Evolutionary conservation across 2,888 invertebrate species (phyloP).

Genomic region (Meloe dianella): DNA sequence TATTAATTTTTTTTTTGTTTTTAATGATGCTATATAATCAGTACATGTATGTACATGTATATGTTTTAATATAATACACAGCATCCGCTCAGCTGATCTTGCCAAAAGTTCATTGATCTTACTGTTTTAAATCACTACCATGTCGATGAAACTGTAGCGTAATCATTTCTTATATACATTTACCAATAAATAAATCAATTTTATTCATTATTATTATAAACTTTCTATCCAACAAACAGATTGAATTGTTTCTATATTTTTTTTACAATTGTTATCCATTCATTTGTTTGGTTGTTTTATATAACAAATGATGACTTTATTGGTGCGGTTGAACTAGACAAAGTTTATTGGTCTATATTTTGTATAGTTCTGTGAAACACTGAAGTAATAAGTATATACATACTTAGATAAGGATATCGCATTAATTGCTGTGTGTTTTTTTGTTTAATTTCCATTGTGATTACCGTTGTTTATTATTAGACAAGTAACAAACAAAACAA

Average conservation of each 20-base stretch:
- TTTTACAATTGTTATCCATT: no score
- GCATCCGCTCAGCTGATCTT: slow-evolving; percentile 9
- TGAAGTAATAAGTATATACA: neutral
- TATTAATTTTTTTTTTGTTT: neutral
- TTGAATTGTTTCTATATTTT: no score
- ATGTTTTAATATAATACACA: neutral
- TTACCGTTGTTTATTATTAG: no score
- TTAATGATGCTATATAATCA: neutral
- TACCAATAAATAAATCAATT: no score
- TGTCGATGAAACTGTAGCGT: neutral
- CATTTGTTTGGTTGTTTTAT: no score
- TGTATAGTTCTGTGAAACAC: neutral
- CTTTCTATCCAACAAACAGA: no score
- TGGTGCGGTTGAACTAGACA: neutral
- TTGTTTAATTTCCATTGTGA: no score
- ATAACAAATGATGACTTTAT: neutral
- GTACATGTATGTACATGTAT: neutral
- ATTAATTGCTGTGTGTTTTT: no score
- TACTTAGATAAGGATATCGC: no score
- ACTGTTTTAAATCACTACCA: neutral
- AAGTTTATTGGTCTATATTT: neutral
- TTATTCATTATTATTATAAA: no score
- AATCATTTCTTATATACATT: neutral
- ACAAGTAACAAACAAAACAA: no score
- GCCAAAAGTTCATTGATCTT: neutral